Evolutionary conservation across 2,888 invertebrate genomes (phyloP).

Genomic region (Ceriagrion tenellum): DNA sequence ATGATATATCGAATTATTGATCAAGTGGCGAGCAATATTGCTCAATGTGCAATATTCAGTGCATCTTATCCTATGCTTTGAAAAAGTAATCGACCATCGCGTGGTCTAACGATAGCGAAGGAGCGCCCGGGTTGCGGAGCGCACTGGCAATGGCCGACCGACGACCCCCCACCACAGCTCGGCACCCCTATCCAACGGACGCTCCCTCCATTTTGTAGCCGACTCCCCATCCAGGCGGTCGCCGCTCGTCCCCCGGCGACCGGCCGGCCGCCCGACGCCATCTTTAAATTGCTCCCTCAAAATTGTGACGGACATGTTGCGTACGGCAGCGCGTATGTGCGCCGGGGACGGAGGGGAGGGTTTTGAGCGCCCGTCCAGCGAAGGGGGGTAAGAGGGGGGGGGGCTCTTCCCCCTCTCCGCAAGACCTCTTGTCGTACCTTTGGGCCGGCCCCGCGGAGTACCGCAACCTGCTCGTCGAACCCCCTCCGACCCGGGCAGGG

Average conservation of each 20-base stretch:
- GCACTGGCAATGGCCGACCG: background rate
- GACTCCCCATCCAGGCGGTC: constrained; percentile 57
- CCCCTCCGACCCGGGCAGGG: too few species aligned
- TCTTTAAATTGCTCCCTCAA: constrained; percentile 34
- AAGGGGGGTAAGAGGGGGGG: background rate
- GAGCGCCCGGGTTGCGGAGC: background rate
- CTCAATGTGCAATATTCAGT: too few species aligned
- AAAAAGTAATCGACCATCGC: background rate
- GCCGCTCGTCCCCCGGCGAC: constrained; percentile 57
- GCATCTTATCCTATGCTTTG: too few species aligned
- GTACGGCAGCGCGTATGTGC: constrained; percentile 36
- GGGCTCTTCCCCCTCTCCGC: background rate
- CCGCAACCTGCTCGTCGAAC: constrained; percentile 29
- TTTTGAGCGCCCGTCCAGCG: too few species aligned
- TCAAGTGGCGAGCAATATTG: too few species aligned
- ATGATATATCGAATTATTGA: too few species aligned
- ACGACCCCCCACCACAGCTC: background rate
- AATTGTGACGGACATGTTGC: constrained; percentile 59
- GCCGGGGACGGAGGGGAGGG: background rate
- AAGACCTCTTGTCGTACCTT: background rate
- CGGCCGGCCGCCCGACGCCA: constrained; percentile 41
- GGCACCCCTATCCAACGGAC: background rate
- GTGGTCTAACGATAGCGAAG: background rate
- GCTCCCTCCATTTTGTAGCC: constrained; percentile 55
- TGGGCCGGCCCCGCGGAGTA: constrained; percentile 13